Base-by-base conservation (phyloP, 2,113 vertebrate genomes). In the Ifrita kowaldi region DNA sequence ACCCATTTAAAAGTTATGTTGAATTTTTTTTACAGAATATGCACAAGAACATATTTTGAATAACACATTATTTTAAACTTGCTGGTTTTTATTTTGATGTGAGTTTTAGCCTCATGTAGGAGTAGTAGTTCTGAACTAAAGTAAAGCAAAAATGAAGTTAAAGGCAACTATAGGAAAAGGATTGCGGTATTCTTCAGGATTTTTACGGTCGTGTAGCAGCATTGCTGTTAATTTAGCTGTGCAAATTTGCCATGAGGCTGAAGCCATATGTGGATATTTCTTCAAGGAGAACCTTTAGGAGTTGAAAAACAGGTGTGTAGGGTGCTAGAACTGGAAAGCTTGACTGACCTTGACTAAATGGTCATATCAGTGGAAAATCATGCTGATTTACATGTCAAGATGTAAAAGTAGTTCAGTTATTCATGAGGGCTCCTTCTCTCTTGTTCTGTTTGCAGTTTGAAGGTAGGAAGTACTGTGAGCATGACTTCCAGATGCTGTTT, bases 401-500 rank as follows among this genome's bases (percentile, higher is more conserved):
- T 4, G 1, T 37, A 20, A 50, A 70, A 35, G 55, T 41, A 42
- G 22, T 23, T 92, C n/a, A 26, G 32, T 82, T 85, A 46, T 75
- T 94, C 49, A 91, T 5, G 24, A 63, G 18, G 60, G 15, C 30
- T 83, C 26, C 63, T 76, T 87, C 46, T 97, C 17, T 82, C 67
- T 94, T 33, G 12, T 85, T 84, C 93, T 41, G 8, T 60, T 92
- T 84, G 42, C 94, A 98, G 98, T 98, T 98, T 41, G 98, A 98
- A 97, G 98, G 98, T 39, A 95, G 98, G 73, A 98, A 98, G 86
- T 98, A 98, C 89, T 98, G 98, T 4, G 98, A 98, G 49, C 98
- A 98, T 13, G 98, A 98, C 89, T 98, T 98, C 67, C 98, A 98
- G 74, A 98, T 98, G 98, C 97, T 98, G 57, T 98, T 98, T 96